phyloP scores from a whole-genome alignment of 2,888 invertebrate species.

The Argyra leucocephala region DNA sequence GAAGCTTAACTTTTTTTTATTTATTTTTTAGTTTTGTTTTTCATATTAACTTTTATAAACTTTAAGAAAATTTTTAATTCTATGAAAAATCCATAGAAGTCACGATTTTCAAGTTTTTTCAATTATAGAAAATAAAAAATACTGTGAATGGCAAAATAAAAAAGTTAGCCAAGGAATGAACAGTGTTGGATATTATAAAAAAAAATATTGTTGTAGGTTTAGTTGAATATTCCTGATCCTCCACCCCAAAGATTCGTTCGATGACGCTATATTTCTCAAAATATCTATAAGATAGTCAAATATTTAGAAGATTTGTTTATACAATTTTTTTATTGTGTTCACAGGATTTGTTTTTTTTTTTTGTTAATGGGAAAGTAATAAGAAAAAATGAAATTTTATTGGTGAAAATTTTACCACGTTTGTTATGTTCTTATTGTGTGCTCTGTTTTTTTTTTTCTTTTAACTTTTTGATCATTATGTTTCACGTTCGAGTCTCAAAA shows the following conservation, averaged over 20 bases:
- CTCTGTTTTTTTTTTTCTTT: background rate
- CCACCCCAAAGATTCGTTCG: background rate
- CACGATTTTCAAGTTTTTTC: background rate
- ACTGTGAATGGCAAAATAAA: background rate
- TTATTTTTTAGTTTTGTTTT: background rate
- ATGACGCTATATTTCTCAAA: background rate
- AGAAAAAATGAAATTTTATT: background rate
- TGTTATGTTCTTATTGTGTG: background rate
- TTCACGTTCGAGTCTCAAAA: background rate
- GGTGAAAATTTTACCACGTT: constrained; percentile 6
- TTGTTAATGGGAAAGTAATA: background rate
- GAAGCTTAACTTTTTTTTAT: background rate
- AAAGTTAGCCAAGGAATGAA: background rate
- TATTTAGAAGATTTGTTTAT: background rate
- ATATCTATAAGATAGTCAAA: background rate
- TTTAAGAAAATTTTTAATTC: background rate
- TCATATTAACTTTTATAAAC: no score
- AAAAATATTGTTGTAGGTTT: background rate
- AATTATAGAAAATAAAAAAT: background rate
- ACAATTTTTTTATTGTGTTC: background rate
- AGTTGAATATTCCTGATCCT: background rate
- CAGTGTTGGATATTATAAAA: background rate
- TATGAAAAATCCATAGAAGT: background rate
- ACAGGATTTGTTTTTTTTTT: background rate
- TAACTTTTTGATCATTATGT: background rate